Evolutionary conservation across 2,113 vertebrate species (phyloP).

Genomic region (Dipodomys merriami): DNA sequence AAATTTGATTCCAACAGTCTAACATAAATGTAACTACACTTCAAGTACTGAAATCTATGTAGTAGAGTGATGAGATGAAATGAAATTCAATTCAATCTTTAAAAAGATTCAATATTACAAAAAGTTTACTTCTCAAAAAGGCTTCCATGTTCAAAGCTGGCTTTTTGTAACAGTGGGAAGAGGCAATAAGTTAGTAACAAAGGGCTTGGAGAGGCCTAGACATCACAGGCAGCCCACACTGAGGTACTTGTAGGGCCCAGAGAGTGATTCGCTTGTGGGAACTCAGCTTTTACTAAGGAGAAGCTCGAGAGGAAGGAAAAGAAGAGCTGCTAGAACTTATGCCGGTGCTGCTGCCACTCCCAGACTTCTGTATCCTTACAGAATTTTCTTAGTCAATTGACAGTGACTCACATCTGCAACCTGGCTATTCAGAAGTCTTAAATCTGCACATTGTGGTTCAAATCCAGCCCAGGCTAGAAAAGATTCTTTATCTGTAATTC

Average conservation of each 20-base stretch:
- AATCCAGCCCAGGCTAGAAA: too few species aligned
- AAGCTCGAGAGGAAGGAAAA: not conserved
- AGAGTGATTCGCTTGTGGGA: not conserved
- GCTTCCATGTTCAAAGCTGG: not conserved
- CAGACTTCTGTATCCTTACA: not conserved
- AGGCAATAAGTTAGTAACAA: not conserved
- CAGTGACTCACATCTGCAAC: too few species aligned
- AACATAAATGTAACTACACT: not conserved
- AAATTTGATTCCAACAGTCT: not conserved
- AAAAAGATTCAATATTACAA: not conserved
- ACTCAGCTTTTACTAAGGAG: not conserved
- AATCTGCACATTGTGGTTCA: too few species aligned
- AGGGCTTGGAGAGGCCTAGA: not conserved
- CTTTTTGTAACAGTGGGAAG: not conserved
- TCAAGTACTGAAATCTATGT: not conserved
- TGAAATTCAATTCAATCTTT: too few species aligned
- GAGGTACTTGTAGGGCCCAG: not conserved
- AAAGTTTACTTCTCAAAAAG: not conserved
- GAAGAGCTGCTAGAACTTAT: not conserved
- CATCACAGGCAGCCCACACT: not conserved
- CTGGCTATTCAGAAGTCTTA: too few species aligned
- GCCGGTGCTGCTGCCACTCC: not conserved
- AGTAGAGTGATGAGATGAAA: not conserved
- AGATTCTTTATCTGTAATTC: too few species aligned
- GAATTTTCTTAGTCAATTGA: not conserved